These are phyloP conservation scores for Agrenia bidenticulata DNA, from an alignment of 2,888 invertebrate species.

Conservation along the genomic window DNA sequence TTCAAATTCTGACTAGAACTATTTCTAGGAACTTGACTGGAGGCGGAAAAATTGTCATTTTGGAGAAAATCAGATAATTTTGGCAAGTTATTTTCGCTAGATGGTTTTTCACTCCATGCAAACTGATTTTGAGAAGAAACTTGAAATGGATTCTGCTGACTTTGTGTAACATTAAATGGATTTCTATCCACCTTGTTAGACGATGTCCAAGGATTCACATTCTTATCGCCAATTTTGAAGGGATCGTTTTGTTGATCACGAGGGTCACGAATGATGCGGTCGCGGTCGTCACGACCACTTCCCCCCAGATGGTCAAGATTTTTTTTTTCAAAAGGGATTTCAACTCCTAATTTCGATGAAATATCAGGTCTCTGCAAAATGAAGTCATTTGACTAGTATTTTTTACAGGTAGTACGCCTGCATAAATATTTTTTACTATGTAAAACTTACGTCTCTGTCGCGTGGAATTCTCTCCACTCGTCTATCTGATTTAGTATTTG, in stretches of 20 bases:
- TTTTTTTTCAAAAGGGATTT: background rate
- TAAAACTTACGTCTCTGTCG: slow-evolving; percentile 34
- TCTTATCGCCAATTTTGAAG: background rate
- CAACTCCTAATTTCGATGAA: no score
- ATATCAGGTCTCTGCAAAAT: no score
- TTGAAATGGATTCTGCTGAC: slow-evolving; percentile 9
- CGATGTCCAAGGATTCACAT: slow-evolving; percentile 3
- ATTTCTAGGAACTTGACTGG: background rate
- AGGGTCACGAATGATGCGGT: slow-evolving; percentile 35
- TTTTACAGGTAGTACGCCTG: no score
- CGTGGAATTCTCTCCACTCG: slow-evolving; percentile 38
- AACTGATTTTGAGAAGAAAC: background rate
- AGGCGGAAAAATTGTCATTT: background rate
- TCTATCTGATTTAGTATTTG: slow-evolving; percentile 16
- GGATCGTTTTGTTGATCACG: background rate
- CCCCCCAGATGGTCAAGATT: no score
- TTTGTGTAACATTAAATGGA: slow-evolving; percentile 16
- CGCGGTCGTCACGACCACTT: no score
- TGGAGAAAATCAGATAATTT: slow-evolving; percentile 14
- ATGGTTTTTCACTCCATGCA: background rate
- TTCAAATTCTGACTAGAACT: background rate
- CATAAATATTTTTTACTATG: no score
- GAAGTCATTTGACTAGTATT: no score
- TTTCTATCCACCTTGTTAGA: slow-evolving; percentile 5
- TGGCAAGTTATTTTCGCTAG: slow-evolving; percentile 1